Base-by-base conservation (phyloP, 2,888 invertebrate genomes). In the Atherix ibis region DNA sequence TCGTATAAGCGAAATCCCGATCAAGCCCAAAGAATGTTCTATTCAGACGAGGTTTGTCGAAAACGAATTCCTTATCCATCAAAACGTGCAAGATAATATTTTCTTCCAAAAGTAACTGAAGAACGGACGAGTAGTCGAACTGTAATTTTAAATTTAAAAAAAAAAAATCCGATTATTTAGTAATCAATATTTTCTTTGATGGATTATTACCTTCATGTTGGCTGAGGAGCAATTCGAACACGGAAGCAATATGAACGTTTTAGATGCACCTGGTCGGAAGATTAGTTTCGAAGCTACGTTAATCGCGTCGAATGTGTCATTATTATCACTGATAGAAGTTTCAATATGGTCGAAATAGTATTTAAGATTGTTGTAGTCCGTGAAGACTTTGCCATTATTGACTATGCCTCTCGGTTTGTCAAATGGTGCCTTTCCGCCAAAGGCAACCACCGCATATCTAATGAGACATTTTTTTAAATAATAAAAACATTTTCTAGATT, bases 1-100 rank as follows among this genome's bases (percentile, higher is more conserved):
- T 80, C 0, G 87, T 84, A 52, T 77, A 91, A 1, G 84, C 83
- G 32, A 70, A 58, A 1, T 66, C 65, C 22, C 73, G 75, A 58
- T 89, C 89, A 43, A 89, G 64, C 9, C 84, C 87, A 48, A 78
- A 83, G 47, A 84, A 70, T 46, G 76, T 73, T 49, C 79, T 82
- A 36, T 71, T 68, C 5, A 76, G 69, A 27, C 76, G 68, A 40
- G 71, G 70, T 56, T 79, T 83, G 31, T 77, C 76, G 41, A 83
- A 67, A 36, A 70, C 70, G 51, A 88, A 85, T 45, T 83, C 79
- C 9, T 76, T 76, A 49, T 84, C 76, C 71, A 85, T 83, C 18
- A 89, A 56, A 39, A 88, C 76, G 52, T 89, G 88, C 2, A 89
- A 65, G 3, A 75, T 77, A 37, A 84, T 76, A 2, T 78, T 80